Conservation (phyloP, 1,140 invertebrate species). For the Amphibalanus amphitrite region DNA sequence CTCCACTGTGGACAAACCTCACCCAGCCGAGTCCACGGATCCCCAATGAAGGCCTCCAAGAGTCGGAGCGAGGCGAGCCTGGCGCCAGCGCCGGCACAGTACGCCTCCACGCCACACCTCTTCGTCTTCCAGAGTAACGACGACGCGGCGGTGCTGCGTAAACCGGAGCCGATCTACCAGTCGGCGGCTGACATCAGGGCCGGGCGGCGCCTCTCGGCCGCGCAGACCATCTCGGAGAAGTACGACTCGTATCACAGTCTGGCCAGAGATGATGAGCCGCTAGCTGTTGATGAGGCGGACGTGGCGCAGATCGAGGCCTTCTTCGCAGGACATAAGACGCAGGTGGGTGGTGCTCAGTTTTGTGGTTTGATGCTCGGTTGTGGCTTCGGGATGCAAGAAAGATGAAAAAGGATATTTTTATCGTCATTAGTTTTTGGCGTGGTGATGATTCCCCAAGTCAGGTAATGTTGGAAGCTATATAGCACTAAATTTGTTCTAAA, state of each 20-base stretch:
- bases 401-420: no score
- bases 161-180: neutral
- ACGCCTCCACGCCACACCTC: neutral
- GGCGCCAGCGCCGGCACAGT: neutral
- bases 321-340: slow-evolving; percentile 56
- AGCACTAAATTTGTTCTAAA: no score
- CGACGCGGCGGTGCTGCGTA: neutral
- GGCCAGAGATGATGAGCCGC: slow-evolving; percentile 13
- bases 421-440: no score
- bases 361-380: no score
- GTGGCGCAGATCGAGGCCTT: slow-evolving; percentile 58
- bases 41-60: neutral
- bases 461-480: no score
- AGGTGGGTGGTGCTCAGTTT: slow-evolving; percentile 25
- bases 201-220: slow-evolving; percentile 22
- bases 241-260: slow-evolving; percentile 19
- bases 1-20: no score
- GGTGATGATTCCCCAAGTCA: no score
- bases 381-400: no score
- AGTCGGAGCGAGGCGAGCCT: neutral
- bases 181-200: neutral
- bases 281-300: slow-evolving; percentile 43
- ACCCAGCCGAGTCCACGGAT: no score
- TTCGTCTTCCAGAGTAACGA: neutral
- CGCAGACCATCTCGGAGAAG: slow-evolving; percentile 19